Conservation (phyloP, 2,888 invertebrate genomes). For the Lissonota sp. region DNA sequence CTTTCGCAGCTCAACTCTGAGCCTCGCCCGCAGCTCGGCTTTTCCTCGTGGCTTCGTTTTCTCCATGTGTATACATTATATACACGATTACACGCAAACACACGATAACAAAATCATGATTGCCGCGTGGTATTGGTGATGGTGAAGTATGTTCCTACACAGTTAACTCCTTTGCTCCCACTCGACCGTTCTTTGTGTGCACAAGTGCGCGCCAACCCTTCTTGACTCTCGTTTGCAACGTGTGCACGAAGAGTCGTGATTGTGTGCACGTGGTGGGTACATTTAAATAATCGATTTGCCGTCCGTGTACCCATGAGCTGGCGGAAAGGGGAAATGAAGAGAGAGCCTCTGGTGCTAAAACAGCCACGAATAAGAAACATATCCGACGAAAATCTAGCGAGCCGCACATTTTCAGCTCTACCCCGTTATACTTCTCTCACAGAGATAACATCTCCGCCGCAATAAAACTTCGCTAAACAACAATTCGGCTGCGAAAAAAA, state of each 20-base stretch:
- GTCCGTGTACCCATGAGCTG: conserved; percentile 40
- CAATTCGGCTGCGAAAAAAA: too few species aligned
- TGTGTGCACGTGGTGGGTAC: conserved; percentile 53
- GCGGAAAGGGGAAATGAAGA: background rate
- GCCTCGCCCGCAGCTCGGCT: conserved; percentile 63
- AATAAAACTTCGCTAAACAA: too few species aligned
- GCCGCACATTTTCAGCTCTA: background rate
- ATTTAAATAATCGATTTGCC: conserved; percentile 74
- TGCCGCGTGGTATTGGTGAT: conserved; percentile 9
- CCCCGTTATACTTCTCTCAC: too few species aligned
- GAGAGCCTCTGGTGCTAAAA: background rate
- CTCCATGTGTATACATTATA: conserved; percentile 12
- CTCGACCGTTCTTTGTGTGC: conserved; percentile 65
- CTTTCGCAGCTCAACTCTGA: conserved; percentile 19
- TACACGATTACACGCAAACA: conserved; percentile 1
- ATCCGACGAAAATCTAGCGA: background rate
- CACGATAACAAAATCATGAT: conserved; percentile 36
- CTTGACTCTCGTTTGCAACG: background rate
- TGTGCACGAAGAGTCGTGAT: conserved; percentile 4
- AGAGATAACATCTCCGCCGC: too few species aligned
- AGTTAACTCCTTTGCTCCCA: conserved; percentile 22
- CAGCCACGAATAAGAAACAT: conserved; percentile 14
- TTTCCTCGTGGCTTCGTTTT: conserved; percentile 56
- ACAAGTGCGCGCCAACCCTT: conserved; percentile 52
- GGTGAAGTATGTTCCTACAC: background rate